phyloP scores from a whole-genome alignment of 2,888 invertebrate species.

The Campoletis raptor region DNA sequence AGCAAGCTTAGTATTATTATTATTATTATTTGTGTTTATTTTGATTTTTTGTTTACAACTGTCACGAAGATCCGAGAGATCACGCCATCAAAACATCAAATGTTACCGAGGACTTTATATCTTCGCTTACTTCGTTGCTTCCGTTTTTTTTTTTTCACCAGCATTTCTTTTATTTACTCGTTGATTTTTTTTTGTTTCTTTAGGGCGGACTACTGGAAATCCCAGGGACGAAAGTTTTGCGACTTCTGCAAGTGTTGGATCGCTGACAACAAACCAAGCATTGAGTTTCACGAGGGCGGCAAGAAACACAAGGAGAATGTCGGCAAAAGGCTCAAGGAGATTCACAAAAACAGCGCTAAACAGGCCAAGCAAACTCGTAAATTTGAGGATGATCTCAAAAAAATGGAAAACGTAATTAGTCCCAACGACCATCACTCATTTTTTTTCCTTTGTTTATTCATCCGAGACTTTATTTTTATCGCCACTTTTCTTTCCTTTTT shows the following conservation, averaged over 20 bases:
- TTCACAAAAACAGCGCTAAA: constrained; percentile 93
- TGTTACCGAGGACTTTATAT: constrained; percentile 15
- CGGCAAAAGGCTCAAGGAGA: constrained; percentile 92
- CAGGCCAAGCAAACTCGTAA: constrained; percentile 92
- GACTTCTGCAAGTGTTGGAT: constrained; percentile 99
- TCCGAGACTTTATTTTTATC: neutral
- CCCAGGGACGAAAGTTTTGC: constrained; percentile 97
- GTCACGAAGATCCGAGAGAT: neutral
- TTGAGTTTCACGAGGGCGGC: constrained; percentile 97
- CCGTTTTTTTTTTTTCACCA: neutral
- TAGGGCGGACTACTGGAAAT: constrained; percentile 99
- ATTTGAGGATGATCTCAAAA: constrained; percentile 91
- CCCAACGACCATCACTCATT: constrained; percentile 28
- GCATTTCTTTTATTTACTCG: constrained; percentile 8
- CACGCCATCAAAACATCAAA: constrained; percentile 40
- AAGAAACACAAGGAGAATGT: constrained; percentile 97
- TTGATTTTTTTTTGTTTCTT: constrained; percentile 75
- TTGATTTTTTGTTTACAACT: constrained; percentile 12
- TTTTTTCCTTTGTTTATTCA: neutral
- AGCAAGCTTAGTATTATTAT: neutral
- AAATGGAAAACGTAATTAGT: constrained; percentile 91
- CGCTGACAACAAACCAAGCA: constrained; percentile 98
- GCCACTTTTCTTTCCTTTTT: constrained; percentile 55
- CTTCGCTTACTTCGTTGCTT: neutral
- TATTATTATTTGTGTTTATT: constrained; percentile 11